Conservation (phyloP, 2,797 vertebrate species). For the Premnoplex brunnescens region DNA sequence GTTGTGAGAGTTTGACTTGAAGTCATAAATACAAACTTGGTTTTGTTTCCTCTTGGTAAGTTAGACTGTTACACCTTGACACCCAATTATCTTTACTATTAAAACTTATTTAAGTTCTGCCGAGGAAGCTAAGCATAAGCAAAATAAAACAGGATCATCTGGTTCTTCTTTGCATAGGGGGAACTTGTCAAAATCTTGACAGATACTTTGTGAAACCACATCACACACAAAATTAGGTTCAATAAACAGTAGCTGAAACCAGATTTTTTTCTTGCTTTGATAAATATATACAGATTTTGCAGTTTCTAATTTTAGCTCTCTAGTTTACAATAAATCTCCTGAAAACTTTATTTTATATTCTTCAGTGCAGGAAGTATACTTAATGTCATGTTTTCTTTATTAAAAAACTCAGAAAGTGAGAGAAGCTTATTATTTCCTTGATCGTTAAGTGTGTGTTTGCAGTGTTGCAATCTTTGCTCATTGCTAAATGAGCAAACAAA, state of each 20-base stretch:
- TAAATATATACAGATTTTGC: background rate
- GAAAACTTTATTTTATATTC: background rate
- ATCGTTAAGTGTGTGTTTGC: background rate
- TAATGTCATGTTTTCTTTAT: background rate
- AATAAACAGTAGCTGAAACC: background rate
- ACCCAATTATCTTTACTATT: background rate
- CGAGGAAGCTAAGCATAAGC: background rate
- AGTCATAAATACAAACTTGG: background rate
- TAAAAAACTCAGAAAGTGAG: background rate
- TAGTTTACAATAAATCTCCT: background rate
- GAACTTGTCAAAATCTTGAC: background rate
- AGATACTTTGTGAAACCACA: conserved; percentile 19
- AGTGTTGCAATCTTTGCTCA: background rate
- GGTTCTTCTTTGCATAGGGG: conserved; percentile 18
- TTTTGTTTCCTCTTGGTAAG: background rate
- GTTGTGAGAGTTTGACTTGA: background rate
- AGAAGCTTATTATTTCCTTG: background rate
- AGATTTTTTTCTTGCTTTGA: background rate
- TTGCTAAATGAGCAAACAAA: background rate
- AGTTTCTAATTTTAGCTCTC: background rate
- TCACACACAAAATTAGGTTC: conserved; percentile 1
- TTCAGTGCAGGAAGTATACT: background rate
- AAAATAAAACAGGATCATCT: conserved; percentile 44
- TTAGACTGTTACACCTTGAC: background rate
- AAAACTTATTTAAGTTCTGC: background rate